Base-by-base conservation (phyloP, 2,797 vertebrate genomes). In the Liparis tanakae region DNA sequence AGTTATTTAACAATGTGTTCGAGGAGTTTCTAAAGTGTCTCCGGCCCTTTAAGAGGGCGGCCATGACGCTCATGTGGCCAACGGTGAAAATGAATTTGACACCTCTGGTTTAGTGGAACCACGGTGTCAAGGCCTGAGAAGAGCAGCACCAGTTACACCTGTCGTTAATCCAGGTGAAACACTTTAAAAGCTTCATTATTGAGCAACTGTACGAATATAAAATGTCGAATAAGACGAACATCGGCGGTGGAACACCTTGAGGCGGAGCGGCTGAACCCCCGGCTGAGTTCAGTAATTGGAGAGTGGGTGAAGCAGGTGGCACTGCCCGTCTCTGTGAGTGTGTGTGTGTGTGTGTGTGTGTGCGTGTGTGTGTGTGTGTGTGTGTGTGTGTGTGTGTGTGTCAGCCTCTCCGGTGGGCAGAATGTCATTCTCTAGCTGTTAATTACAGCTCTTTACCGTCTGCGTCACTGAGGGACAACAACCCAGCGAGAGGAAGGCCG, bases 231-330 rank as follows among this genome's bases (percentile, higher is more conserved):
- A 1, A 44, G 41, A 61, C 60, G 10, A 56, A 34, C 53, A 33
- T 14, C 22, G 34, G 15, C 30, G 17, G 33, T 51, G 37, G 60
- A 72, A 3, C 44, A 68, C 60, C 60, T 78, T 0, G 0, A 63
- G 66, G 70, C 44, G 2, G 20, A 20, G 51, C 4, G 22, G 17
- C 64, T 20, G 67, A 73, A 41, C 73, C 76, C 33, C 78, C 78
- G 14, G 69, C 80, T 57, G 77, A 67, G 72, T 25, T 54, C 53
- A 43, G 78, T 88, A 83, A 83, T 85, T 82, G 63, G 72, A 78
- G 73, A 80, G 68, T 72, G 77, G 79, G 73, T 77, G 82, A 82
- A 77, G 72, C 79, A 79, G 83, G 85, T 87, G 85, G 82, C 41
- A 0, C 41, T 64, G 70, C 33, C 6, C 9, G 5, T 69, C 6